phyloP scores from a whole-genome alignment of 2,888 invertebrate genomes.

The Dioctria rufipes region DNA sequence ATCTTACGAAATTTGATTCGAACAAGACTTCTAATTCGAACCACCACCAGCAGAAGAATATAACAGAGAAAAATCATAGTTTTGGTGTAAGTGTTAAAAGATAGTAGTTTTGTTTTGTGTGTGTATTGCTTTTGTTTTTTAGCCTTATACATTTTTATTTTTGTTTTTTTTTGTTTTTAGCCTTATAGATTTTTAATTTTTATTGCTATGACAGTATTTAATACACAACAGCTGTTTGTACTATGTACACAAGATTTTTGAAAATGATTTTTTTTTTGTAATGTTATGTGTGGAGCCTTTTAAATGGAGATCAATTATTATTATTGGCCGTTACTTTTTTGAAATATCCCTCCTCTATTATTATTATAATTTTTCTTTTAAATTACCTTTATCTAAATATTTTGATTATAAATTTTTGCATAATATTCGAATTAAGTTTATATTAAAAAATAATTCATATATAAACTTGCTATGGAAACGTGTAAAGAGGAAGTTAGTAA shows the following conservation, averaged over 20 bases:
- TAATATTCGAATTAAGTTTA: too few relatives aligned
- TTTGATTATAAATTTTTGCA: too few relatives aligned
- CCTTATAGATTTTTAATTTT: not conserved
- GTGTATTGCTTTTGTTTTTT: not conserved
- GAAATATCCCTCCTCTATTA: too few relatives aligned
- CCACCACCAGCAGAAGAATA: conserved; percentile 50
- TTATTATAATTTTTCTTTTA: too few relatives aligned
- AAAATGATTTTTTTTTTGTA: not conserved
- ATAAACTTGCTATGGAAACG: too few relatives aligned
- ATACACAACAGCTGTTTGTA: not conserved
- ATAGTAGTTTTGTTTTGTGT: not conserved
- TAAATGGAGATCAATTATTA: too few relatives aligned
- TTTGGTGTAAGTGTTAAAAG: not conserved
- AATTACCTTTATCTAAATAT: too few relatives aligned
- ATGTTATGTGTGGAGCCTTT: too few relatives aligned
- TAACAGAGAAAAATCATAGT: conserved; percentile 1
- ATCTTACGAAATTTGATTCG: conserved; percentile 47
- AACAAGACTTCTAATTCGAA: not conserved
- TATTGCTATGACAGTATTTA: conserved; percentile 32
- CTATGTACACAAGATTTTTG: conserved; percentile 31
- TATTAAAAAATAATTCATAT: too few relatives aligned
- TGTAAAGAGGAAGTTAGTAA: too few relatives aligned
- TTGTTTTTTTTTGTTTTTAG: not conserved
- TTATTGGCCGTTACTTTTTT: too few relatives aligned
- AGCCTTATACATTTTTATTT: conserved; percentile 1